Base-by-base conservation (phyloP, 35 echinoderm and acorn worm species). In the Amphiura filiformis region DNA sequence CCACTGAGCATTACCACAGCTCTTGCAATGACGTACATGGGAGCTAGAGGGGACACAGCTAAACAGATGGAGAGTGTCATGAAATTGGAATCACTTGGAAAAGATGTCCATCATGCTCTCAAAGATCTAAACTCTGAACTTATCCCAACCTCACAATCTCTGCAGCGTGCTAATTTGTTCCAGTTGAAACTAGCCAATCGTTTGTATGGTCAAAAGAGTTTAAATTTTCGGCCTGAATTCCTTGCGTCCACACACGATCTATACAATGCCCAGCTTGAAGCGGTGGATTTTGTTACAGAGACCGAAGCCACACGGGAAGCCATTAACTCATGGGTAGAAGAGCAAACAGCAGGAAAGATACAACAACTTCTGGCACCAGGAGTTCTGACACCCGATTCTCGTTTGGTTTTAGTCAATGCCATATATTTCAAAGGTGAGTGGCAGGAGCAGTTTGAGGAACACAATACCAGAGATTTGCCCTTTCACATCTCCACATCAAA, bases 381-480 rank as follows among this genome's bases (percentile, higher is more conserved):
- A 23, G 64, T 78, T 0, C 33, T 97, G 18, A 80, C 82, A 41
- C 1, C 28, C 18, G 31, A 84, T 28, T 84, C 84, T 12, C 56
- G 84, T 18, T 77, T 97, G 7, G 84, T 97, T 39, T 39, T 97
- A 49, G 78, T 97, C 33, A 97, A 93, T 89, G 91, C 91, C 34
- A 81, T 97, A 40, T 97, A 97, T 80, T 97, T 97, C 76, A 90
- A 87, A 78, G 94, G 90, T 22, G 93, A 90, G 15, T 90, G 91
- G 87, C 78, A 33, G 35, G 36, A 75, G 22, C 77, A 88, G n/a
- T 97, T 97, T 81, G n/a, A 79, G 78, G 33, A 36, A 39, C 17
- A 89, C 23, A 36, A 76, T 17, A 97, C 94, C 0, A 90, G 79
- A 35, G 38, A 82, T 36, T 49, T 30, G 17, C 78, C 56, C 28